Evolutionary conservation across 2,797 vertebrate species (phyloP), one percentile per base, ranked within the genome.

Genomic region (Sebastes minor): DNA sequence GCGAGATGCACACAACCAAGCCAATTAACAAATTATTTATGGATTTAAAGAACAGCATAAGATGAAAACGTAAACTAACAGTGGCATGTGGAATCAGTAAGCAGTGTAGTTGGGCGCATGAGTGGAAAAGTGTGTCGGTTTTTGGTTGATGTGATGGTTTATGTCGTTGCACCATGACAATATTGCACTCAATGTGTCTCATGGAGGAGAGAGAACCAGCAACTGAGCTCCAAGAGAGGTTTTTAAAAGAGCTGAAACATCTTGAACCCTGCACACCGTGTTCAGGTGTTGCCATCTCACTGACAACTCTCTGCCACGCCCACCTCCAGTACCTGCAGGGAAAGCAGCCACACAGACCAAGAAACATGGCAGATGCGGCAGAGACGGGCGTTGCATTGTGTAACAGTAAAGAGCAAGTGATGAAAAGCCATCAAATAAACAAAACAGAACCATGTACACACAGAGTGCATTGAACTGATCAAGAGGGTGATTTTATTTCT

Each of bases 381-480:
- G 49, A 52, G 49, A n/a, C 0, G 0, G 18, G 4, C 8, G 1
- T 35, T 11, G 33, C 33, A 2, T 35, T 35, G 11, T 35, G 35
- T 20, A 49, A 46, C 49, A 52, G 49, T n/a, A 2, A 1, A 42
- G 20, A 1, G 8, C 49, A 52, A 52, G 20, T 52, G 2, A 22
- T 1, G 49, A 53, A 53, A 53, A 53, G n/a, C 4, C 52, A 22
- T 49, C 18, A 20, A 8, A 49, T 20, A 49, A 49, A 49, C 46
- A 3, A 49, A 49, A 18, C 46, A 20, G 52, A 53, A 53, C 20
- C 49, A 22, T 42, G 14, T 16, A 42, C 5, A 38, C 4, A 42
- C 14, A 42, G 14, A 42, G 0, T 0, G 42, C 16, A 52, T 52
- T 52, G 46, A 52, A 23, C 52, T 22, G 52, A 55, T 55, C n/a